Conservation (phyloP, 2,797 vertebrate species). For the Hapalemur alaotrensis region DNA sequence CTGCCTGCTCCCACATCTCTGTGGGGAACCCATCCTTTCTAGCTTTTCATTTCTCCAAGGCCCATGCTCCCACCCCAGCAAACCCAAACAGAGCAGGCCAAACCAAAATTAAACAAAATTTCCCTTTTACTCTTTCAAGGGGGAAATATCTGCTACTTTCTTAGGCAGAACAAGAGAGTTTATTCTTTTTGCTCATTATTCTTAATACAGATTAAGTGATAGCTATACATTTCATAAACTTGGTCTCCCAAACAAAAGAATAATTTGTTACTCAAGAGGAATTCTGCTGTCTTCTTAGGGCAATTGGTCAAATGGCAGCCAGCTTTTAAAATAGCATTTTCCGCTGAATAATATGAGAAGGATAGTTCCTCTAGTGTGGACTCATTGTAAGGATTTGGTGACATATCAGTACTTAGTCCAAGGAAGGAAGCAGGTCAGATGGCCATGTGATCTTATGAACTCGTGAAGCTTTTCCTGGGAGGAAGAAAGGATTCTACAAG, state of each 20-base stretch:
- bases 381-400: not conserved
- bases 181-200: not conserved
- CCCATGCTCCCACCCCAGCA: not conserved
- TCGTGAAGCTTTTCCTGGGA: not conserved
- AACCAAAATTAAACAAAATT: not conserved
- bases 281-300: constrained; percentile 10
- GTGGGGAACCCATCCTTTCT: not conserved
- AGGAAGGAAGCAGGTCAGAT: not conserved
- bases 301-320: not conserved
- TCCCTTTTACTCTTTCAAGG: not conserved
- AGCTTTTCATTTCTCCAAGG: not conserved
- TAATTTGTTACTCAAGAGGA: not conserved
- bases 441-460: not conserved
- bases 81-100: not conserved
- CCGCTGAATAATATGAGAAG: not conserved
- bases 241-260: not conserved
- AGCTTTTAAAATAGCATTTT: constrained; percentile 1
- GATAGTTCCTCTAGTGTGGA: not conserved
- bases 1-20: not conserved
- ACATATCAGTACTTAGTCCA: not conserved
- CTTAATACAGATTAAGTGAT: not conserved
- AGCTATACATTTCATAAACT: not conserved
- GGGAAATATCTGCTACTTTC: not conserved
- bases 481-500: not conserved
- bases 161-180: not conserved